Percentiles rank a stretch among this genome's conserved stretches.
These are phyloP conservation scores for Drosophila pseudotakahashii DNA, from an alignment of 2,888 invertebrate genomes.

Conservation along the genomic window DNA sequence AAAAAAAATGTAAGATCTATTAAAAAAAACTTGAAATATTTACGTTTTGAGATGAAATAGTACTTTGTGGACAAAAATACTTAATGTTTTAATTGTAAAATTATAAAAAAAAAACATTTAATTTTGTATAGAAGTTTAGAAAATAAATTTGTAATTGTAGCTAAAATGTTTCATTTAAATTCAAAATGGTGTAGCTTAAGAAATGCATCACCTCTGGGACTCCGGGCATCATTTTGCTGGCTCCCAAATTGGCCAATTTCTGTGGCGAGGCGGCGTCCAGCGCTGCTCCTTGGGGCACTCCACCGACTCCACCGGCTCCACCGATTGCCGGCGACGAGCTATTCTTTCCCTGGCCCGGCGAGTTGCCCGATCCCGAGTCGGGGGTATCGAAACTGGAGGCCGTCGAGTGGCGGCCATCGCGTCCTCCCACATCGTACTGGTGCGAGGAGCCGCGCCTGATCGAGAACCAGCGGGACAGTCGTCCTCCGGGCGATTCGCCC, in stretches of 20 bases:
- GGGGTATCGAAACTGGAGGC: slow-evolving; percentile 82
- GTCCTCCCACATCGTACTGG: slow-evolving; percentile 90
- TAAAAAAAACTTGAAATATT: too few species aligned
- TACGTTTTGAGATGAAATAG: too few species aligned
- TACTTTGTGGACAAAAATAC: too few species aligned
- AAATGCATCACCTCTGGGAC: slow-evolving; percentile 88
- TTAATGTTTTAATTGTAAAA: too few species aligned
- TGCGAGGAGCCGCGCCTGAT: slow-evolving; percentile 92
- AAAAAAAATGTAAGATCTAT: too few species aligned
- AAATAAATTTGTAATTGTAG: too few species aligned
- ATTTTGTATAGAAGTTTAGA: too few species aligned
- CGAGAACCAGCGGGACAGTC: slow-evolving; percentile 95
- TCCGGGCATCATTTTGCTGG: slow-evolving; percentile 92
- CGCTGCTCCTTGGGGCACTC: slow-evolving; percentile 15
- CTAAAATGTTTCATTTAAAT: too few species aligned
- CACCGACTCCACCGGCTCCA: neutral
- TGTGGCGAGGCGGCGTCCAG: slow-evolving; percentile 72
- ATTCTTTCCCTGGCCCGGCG: neutral
- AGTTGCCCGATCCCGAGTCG: slow-evolving; percentile 60
- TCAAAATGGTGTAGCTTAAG: too few species aligned
- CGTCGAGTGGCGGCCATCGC: slow-evolving; percentile 82
- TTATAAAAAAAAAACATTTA: too few species aligned
- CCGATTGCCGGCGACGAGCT: neutral
- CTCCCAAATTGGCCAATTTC: slow-evolving; percentile 67
- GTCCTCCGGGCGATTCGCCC: slow-evolving; percentile 90